Base-by-base conservation (phyloP, 2,113 vertebrate genomes). In the Passer montanus region DNA sequence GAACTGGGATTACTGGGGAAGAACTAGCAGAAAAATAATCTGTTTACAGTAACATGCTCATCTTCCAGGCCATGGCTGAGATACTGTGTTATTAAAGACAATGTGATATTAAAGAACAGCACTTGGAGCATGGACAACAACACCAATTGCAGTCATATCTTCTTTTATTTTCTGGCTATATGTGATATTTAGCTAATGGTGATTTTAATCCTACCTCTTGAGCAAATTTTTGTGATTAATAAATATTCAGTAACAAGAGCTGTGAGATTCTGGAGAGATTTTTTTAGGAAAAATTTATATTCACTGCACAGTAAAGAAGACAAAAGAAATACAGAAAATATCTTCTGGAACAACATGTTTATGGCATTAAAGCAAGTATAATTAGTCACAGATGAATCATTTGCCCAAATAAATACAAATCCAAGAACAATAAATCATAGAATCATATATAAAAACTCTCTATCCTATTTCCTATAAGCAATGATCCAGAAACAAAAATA, bases 301-400 rank as follows among this genome's bases (percentile, higher is more conserved):
- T 66, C 30, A 53, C 6, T n/a, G 58, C 5, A 55, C 21, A 66
- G 15, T 60, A 90, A 90, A 76, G 20, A 87, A 53, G 4, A 49
- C 53, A 81, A 87, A 87, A 67, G 35, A 59, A 76, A 50, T 26
- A 76, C 5, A 76, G 19, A 83, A 91, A 79, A 87, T 4, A 6
- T 89, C 16, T 63, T 79, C 53, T 83, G 72, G 63, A 85, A 67
- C 28, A 76, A 24, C 11, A 59, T 85, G 59, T 80, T 75, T 81
- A 18, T 63, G 50, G 70, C 27, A 39, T 66, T 81, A 58, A 64
- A 83, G 59, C 33, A 94, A 83, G 86, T 86, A 66, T 26, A 84
- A 74, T 90, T 84, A 93, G 27, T 78, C 69, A 93, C 83, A 96
- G 67, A 91, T 85, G 28, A 87, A 23, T 76, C 76, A 58, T 31